phyloP scores from a whole-genome alignment of 2,797 vertebrate genomes.

The Phoebastria nigripes region DNA sequence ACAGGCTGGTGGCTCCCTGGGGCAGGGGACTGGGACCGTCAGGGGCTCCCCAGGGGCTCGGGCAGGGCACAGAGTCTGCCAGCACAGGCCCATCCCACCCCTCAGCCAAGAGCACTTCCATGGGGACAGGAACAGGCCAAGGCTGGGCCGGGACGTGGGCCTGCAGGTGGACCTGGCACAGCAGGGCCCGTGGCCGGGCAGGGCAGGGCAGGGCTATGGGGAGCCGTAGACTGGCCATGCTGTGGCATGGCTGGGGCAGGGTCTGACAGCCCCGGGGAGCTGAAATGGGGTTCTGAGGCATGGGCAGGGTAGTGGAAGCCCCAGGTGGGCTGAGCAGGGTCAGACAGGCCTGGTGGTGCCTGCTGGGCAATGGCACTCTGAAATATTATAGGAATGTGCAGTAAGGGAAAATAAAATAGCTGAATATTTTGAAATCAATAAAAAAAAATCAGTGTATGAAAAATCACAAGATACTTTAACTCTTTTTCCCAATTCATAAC shows the following conservation, averaged over 20 bases:
- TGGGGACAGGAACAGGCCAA: neutral
- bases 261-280: neutral
- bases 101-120: neutral
- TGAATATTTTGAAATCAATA: neutral
- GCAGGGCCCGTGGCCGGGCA: too few species aligned
- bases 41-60: rapidly evolving
- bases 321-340: neutral
- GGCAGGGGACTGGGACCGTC: neutral
- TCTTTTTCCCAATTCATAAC: neutral
- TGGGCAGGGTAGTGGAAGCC: neutral
- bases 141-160: rapidly evolving
- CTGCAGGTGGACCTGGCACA: too few species aligned
- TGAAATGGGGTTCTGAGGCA: neutral
- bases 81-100: neutral
- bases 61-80: neutral
- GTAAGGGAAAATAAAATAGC: neutral
- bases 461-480: neutral
- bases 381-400: neutral
- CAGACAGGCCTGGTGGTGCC: neutral
- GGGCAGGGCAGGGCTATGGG: neutral
- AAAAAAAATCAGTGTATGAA: neutral
- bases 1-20: neutral
- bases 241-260: neutral
- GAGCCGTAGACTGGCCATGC: rapidly evolving
- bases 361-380: neutral